Evolutionary conservation across 2,113 vertebrate genomes (phyloP).

Genomic region (Mormyrus lacerda): DNA sequence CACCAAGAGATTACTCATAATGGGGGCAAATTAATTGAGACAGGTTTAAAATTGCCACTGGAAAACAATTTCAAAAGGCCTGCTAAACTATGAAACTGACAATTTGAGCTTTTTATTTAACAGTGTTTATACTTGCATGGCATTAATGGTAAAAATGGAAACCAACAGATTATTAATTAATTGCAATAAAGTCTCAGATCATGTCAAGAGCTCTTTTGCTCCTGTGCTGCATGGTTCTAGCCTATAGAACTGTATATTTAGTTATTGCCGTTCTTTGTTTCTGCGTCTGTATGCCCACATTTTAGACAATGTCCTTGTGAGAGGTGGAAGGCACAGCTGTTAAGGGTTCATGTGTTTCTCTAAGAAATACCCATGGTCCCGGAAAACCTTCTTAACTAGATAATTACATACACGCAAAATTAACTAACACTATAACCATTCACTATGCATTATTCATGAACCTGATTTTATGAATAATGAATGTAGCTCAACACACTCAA

Average conservation of each 20-base stretch:
- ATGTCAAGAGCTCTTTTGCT: background rate
- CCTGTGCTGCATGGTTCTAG: background rate
- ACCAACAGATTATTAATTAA: background rate
- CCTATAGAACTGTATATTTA: background rate
- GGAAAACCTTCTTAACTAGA: constrained; percentile 32
- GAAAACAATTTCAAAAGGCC: background rate
- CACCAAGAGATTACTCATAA: background rate
- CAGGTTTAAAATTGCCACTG: background rate
- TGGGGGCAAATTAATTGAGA: background rate
- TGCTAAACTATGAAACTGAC: background rate
- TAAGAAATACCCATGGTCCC: constrained; percentile 41
- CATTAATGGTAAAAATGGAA: background rate
- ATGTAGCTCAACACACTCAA: constrained; percentile 6
- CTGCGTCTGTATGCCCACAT: background rate
- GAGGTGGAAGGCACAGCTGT: background rate
- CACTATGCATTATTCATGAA: constrained; percentile 47
- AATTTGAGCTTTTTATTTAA: background rate
- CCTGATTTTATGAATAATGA: constrained; percentile 20
- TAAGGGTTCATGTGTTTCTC: background rate
- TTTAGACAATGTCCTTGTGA: background rate
- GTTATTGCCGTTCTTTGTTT: background rate
- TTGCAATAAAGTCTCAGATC: background rate
- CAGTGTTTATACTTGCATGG: background rate
- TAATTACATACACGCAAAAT: constrained; percentile 42
- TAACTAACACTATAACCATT: constrained; percentile 45